Percentiles rank a stretch among this genome's conserved stretches.
Conservation (phyloP, 2,113 vertebrate genomes). For the Dicrurus megarhynchus region DNA sequence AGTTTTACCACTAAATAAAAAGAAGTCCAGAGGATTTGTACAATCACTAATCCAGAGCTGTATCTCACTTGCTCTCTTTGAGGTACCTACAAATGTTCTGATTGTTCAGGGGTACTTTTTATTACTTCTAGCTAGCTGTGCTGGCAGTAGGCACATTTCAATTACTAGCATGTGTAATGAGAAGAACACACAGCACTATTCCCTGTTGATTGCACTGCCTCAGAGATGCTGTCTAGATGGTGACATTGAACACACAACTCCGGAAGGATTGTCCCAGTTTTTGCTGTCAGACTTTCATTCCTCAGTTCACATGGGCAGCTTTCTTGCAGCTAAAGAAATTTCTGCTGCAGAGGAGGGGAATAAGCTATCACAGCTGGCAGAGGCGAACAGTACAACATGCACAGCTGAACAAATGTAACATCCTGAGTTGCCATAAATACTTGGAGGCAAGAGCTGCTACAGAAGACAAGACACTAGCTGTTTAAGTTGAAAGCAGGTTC, state of each 20-base stretch:
- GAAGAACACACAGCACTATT: constrained; percentile 7
- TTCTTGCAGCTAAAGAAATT: constrained; percentile 1
- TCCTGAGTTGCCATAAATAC: neutral
- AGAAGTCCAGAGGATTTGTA: neutral
- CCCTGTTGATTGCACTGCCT: constrained; percentile 9
- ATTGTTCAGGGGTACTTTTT: neutral
- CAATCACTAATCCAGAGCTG: neutral
- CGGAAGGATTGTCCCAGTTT: constrained; percentile 10
- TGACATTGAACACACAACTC: neutral
- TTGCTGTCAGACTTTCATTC: neutral
- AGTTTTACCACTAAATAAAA: neutral
- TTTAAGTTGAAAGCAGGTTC: neutral
- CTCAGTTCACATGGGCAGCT: constrained; percentile 1
- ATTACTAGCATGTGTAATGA: constrained; percentile 30
- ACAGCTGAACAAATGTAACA: neutral
- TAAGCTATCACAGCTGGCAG: neutral
- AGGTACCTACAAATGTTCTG: neutral
- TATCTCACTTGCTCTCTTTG: neutral
- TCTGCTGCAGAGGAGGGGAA: neutral
- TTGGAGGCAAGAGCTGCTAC: neutral
- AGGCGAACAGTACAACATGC: neutral
- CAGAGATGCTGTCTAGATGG: neutral
- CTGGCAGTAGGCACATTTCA: neutral
- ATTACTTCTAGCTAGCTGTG: neutral
- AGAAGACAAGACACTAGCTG: neutral